These are phyloP conservation scores for Torymus tubicola DNA, from an alignment of 2,888 invertebrate genomes.

Conservation along the genomic window DNA sequence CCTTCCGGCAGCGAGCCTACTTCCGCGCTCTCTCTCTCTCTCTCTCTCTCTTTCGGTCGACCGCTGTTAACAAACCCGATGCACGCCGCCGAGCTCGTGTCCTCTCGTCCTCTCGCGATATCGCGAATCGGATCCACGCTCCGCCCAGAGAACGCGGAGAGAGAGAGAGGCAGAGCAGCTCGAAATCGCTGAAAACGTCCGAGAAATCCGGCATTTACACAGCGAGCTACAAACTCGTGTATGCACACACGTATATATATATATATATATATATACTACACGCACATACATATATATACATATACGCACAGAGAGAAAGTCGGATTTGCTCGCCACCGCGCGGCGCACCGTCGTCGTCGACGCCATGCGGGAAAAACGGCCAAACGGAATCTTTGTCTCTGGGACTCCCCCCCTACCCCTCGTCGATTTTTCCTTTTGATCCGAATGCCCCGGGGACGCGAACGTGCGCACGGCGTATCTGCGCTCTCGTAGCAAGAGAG, in stretches of 20 bases:
- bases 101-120: neutral
- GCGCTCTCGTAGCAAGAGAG: too few species aligned
- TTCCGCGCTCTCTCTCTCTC: slow-evolving; percentile 55
- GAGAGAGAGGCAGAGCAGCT: neutral
- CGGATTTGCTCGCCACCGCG: too few species aligned
- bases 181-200: neutral
- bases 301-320: too few species aligned
- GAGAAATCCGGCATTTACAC: slow-evolving; percentile 24
- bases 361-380: too few species aligned
- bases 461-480: too few species aligned
- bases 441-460: neutral
- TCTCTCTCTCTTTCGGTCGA: slow-evolving; percentile 4
- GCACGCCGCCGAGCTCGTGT: slow-evolving; percentile 49
- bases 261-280: too few species aligned
- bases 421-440: slow-evolving; percentile 21
- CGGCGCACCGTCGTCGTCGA: too few species aligned
- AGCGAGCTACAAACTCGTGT: too few species aligned
- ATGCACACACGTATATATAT: too few species aligned
- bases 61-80: slow-evolving; percentile 39
- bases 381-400: slow-evolving; percentile 1
- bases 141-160: neutral
- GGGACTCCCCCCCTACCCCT: too few species aligned
- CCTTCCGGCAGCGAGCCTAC: slow-evolving; percentile 62
- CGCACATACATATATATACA: too few species aligned
- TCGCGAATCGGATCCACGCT: neutral